A percentile compares a stretch with the other conserved stretches of the same genome.
phyloP scores from a whole-genome alignment of 2,797 vertebrate genomes.

The Dipus sagitta region DNA sequence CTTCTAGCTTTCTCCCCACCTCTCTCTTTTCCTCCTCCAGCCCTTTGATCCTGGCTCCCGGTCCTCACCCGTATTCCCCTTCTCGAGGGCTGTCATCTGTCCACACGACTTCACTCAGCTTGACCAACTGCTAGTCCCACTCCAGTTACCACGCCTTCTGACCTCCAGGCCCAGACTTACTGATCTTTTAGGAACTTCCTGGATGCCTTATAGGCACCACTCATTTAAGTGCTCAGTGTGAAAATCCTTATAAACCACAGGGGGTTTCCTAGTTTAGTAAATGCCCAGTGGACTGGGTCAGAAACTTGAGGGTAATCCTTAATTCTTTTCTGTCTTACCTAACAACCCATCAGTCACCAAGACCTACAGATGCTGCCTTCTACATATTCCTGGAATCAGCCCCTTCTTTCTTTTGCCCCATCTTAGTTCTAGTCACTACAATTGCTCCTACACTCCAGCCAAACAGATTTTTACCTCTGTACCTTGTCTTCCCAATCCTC shows the following conservation, averaged over 20 bases:
- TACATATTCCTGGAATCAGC: not conserved
- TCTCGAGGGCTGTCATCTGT: not conserved
- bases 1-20: not conserved
- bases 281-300: not conserved
- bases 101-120: not conserved
- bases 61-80: not conserved
- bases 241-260: not conserved
- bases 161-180: not conserved
- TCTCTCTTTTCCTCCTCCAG: not conserved
- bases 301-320: not conserved
- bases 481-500: not conserved
- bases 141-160: not conserved
- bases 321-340: not conserved
- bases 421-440: not conserved
- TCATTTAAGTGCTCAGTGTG: fast-evolving
- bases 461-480: not conserved
- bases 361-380: not conserved
- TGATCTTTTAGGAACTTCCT: not conserved
- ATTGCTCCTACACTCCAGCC: no score
- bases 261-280: not conserved
- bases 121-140: no score
- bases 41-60: not conserved
- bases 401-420: not conserved
- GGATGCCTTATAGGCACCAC: not conserved
- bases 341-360: not conserved